A percentile compares a stretch with the other conserved stretches of the same genome.
phyloP scores from a whole-genome alignment of 2,797 vertebrate genomes.

The Pseudochirops corinnae region DNA sequence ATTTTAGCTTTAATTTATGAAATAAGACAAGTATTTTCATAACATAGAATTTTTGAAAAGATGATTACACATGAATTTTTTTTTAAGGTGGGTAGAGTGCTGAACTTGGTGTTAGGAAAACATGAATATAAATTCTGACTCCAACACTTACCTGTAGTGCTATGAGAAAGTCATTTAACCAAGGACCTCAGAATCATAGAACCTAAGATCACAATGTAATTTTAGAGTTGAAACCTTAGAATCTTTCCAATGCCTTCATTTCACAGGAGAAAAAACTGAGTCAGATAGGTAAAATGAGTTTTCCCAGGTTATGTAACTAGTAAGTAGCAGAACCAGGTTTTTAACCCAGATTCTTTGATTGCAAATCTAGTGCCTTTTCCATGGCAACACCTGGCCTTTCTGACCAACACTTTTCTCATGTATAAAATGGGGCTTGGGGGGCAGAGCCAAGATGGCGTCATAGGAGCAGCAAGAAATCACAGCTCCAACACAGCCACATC shows the following conservation, averaged over 20 bases:
- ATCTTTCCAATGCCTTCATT: background rate
- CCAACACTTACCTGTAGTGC: background rate
- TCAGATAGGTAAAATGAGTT: no score
- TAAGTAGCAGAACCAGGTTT: background rate
- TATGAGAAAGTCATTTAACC: background rate
- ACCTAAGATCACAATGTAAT: background rate
- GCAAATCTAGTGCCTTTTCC: no score
- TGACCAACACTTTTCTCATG: background rate
- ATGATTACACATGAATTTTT: background rate
- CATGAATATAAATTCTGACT: background rate
- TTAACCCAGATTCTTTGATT: no score
- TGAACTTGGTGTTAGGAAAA: no score
- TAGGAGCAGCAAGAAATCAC: no score
- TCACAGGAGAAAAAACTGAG: background rate
- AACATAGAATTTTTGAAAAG: background rate
- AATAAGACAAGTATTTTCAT: background rate
- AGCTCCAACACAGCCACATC: no score
- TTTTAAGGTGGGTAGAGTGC: background rate
- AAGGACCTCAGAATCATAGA: background rate
- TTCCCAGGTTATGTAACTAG: no score
- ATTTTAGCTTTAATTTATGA: background rate
- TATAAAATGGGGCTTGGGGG: no score
- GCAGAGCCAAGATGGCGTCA: no score
- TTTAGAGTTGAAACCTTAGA: background rate
- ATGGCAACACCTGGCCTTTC: background rate